Evolutionary conservation across 1,140 invertebrate species (phyloP).

Genomic region (Mylabris phalerata): DNA sequence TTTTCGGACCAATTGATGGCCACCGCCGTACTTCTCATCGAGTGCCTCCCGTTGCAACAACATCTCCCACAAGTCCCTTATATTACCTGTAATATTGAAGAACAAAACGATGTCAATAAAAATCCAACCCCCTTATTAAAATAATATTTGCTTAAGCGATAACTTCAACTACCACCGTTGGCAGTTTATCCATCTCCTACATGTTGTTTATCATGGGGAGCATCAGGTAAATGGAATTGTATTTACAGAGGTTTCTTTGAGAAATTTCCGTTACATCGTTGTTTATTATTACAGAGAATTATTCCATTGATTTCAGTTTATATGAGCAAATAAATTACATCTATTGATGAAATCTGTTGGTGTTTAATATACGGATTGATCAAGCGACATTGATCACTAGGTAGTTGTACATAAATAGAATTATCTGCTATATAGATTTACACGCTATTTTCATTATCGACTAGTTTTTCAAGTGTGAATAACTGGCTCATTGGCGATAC

Average conservation of each 20-base stretch:
- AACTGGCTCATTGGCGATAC: conserved; percentile 4
- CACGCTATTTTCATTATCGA: conserved; percentile 3
- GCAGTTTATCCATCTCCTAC: too few species aligned
- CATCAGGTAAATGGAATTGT: too few species aligned
- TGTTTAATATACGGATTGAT: conserved; percentile 1
- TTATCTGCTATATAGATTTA: background rate
- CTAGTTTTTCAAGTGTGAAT: conserved; percentile 9
- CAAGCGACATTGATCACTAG: background rate
- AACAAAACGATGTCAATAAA: background rate
- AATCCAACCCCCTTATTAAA: too few species aligned
- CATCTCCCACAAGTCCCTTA: conserved; percentile 51
- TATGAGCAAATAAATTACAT: too few species aligned
- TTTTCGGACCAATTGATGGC: conserved; percentile 63
- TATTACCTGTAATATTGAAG: conserved; percentile 36
- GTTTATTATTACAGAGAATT: too few species aligned
- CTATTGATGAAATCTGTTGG: background rate
- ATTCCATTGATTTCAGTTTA: too few species aligned
- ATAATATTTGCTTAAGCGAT: too few species aligned
- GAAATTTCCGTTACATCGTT: too few species aligned
- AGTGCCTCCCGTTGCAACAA: conserved; percentile 52
- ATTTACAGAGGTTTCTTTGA: too few species aligned
- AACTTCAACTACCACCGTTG: too few species aligned
- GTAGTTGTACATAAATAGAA: conserved; percentile 5
- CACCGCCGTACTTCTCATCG: conserved; percentile 38
- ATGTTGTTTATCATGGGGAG: too few species aligned